A percentile compares a stretch with the other conserved stretches of the same genome.
phyloP scores from a whole-genome alignment of 1,140 invertebrate genomes.

The Pseudobourletiella spinata region DNA sequence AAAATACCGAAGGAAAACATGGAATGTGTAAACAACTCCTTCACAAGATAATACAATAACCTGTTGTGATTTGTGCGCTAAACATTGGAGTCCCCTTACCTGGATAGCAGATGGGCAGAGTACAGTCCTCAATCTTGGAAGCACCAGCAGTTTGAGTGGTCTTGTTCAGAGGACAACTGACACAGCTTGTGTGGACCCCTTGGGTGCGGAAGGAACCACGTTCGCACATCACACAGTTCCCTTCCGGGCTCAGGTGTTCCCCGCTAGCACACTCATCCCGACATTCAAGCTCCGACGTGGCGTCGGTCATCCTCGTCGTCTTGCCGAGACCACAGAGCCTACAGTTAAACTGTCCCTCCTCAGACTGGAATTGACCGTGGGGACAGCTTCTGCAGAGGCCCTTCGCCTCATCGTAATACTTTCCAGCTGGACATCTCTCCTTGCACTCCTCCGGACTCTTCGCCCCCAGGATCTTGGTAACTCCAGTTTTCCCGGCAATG shows the following conservation, averaged over 20 bases:
- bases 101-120: constrained; percentile 72
- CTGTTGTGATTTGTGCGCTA: too few species aligned
- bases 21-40: constrained; percentile 7
- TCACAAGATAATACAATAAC: constrained; percentile 25
- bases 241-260: constrained; percentile 75
- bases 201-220: constrained; percentile 80
- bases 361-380: constrained; percentile 85
- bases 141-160: constrained; percentile 79
- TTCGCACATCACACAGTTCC: constrained; percentile 85
- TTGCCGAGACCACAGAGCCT: constrained; percentile 81
- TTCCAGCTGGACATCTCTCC: constrained; percentile 80
- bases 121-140: constrained; percentile 78
- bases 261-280: constrained; percentile 83
- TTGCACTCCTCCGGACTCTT: constrained; percentile 41
- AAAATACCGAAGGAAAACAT: constrained; percentile 19
- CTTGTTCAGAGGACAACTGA: constrained; percentile 73
- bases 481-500: constrained; percentile 76
- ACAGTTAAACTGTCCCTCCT: constrained; percentile 83
- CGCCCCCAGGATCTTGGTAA: constrained; percentile 76
- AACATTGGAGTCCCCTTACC: constrained; percentile 42
- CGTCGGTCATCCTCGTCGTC: constrained; percentile 83
- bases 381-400: constrained; percentile 83
- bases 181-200: constrained; percentile 78
- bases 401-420: constrained; percentile 77
- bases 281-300: constrained; percentile 73